These are phyloP conservation scores for Lasaia peninsularis DNA, from an alignment of 1,140 invertebrate genomes.

Conservation along the genomic window DNA sequence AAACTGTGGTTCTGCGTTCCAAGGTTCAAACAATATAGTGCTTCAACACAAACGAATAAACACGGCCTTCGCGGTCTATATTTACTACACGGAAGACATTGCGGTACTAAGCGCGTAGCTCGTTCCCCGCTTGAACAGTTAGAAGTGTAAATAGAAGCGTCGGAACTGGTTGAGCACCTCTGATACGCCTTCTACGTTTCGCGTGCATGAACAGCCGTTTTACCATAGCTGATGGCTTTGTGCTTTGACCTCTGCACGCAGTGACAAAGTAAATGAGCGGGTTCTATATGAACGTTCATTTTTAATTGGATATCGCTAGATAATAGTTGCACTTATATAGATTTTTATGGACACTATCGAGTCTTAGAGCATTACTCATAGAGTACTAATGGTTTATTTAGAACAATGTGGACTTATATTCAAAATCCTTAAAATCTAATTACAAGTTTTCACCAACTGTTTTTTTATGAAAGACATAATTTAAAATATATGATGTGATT, in stretches of 20 bases:
- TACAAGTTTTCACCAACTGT: too few relatives aligned
- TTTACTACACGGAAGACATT: slow-evolving; percentile 73
- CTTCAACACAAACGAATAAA: slow-evolving; percentile 52
- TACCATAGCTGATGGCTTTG: slow-evolving; percentile 29
- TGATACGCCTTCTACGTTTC: slow-evolving; percentile 28
- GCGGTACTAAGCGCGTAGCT: slow-evolving; percentile 60
- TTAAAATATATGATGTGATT: too few relatives aligned
- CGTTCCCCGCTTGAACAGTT: slow-evolving; percentile 63
- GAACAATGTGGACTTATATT: too few relatives aligned
- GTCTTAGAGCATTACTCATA: too few relatives aligned
- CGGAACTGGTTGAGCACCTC: slow-evolving; percentile 36
- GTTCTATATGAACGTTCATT: too few relatives aligned
- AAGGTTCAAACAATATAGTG: slow-evolving; percentile 44
- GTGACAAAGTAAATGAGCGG: slow-evolving; percentile 12
- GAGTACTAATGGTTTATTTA: too few relatives aligned
- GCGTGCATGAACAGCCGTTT: slow-evolving; percentile 27
- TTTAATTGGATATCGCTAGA: too few relatives aligned
- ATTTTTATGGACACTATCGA: not conserved
- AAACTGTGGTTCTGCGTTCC: slow-evolving; percentile 29
- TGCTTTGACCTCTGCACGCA: slow-evolving; percentile 37
- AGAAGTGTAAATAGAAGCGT: slow-evolving; percentile 46
- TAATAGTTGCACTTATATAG: not conserved
- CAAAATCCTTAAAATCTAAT: too few relatives aligned
- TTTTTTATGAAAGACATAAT: too few relatives aligned
- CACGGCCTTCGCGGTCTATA: slow-evolving; percentile 69